Conservation (phyloP, 1,140 invertebrate species). For the Drosophila teissieri region DNA sequence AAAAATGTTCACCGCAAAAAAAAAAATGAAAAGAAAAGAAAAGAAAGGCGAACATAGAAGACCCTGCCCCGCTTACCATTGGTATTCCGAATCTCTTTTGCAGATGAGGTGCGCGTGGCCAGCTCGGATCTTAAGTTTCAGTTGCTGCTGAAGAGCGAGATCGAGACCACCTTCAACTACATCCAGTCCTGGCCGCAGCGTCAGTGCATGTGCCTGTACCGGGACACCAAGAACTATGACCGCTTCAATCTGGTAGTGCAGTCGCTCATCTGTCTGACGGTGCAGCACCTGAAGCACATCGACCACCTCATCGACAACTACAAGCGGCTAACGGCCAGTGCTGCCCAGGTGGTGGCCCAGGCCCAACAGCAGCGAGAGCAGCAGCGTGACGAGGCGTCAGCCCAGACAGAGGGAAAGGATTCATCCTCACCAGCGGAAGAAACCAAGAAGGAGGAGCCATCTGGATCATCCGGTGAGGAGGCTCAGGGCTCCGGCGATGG, state of each 20-base stretch:
- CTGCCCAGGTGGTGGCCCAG: slow-evolving; percentile 71
- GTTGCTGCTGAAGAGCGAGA: slow-evolving; percentile 87
- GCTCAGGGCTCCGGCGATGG: slow-evolving; percentile 54
- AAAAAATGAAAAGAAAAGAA: neutral
- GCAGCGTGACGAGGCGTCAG: slow-evolving; percentile 50
- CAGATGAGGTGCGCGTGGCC: slow-evolving; percentile 87
- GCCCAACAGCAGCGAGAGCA: slow-evolving; percentile 31
- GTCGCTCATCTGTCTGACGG: slow-evolving; percentile 90
- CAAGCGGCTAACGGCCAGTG: slow-evolving; percentile 70
- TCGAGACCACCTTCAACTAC: slow-evolving; percentile 88
- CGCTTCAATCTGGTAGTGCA: slow-evolving; percentile 94
- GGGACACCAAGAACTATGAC: slow-evolving; percentile 95
- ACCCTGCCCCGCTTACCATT: slow-evolving; percentile 5
- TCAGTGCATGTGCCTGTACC: slow-evolving; percentile 96
- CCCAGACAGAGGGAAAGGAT: slow-evolving; percentile 47
- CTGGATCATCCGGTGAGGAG: slow-evolving; percentile 30
- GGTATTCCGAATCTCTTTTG: slow-evolving; percentile 31
- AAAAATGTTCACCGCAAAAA: slow-evolving; percentile 17
- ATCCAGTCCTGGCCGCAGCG: slow-evolving; percentile 90
- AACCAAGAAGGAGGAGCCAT: slow-evolving; percentile 29
- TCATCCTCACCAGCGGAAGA: slow-evolving; percentile 25
- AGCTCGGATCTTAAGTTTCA: slow-evolving; percentile 87
- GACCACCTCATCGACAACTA: slow-evolving; percentile 86
- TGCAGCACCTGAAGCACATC: slow-evolving; percentile 90
- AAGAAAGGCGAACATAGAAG: too few species aligned